These are phyloP conservation scores for Dendrolimus houi DNA, from an alignment of 2,888 invertebrate genomes.

Conservation along the genomic window DNA sequence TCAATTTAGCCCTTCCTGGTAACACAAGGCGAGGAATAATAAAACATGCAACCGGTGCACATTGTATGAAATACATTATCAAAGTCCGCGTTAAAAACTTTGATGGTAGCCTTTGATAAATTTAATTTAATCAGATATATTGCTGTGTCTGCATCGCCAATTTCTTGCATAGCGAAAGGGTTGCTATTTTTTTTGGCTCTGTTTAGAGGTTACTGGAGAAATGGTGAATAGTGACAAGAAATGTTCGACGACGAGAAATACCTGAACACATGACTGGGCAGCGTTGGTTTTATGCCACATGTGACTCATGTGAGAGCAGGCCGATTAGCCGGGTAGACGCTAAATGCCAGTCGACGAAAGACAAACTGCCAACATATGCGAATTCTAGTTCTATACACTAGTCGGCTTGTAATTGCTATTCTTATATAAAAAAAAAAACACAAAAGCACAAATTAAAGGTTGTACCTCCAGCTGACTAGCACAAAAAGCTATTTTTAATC, in stretches of 20 bases:
- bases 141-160: constrained; percentile 10
- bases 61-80: background rate
- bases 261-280: constrained; percentile 55
- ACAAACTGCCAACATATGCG: constrained; percentile 51
- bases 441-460: constrained; percentile 35
- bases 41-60: constrained; percentile 27
- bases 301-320: constrained; percentile 45
- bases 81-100: background rate
- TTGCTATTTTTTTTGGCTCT: constrained; percentile 8
- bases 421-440: constrained; percentile 12
- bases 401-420: constrained; percentile 26
- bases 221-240: constrained; percentile 39
- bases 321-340: constrained; percentile 34
- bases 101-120: constrained; percentile 7
- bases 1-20: constrained; percentile 38
- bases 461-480: constrained; percentile 30
- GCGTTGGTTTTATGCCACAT: constrained; percentile 35
- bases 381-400: constrained; percentile 26
- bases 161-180: background rate
- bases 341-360: constrained; percentile 38
- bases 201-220: constrained; percentile 29
- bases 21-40: constrained; percentile 27
- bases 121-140: constrained; percentile 29
- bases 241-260: constrained; percentile 19
- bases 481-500: constrained; percentile 7